Evolutionary conservation across 2,797 vertebrate genomes (phyloP), one percentile per base, ranked within the genome.

Genomic region (Rhadinocentrus ornatus): DNA sequence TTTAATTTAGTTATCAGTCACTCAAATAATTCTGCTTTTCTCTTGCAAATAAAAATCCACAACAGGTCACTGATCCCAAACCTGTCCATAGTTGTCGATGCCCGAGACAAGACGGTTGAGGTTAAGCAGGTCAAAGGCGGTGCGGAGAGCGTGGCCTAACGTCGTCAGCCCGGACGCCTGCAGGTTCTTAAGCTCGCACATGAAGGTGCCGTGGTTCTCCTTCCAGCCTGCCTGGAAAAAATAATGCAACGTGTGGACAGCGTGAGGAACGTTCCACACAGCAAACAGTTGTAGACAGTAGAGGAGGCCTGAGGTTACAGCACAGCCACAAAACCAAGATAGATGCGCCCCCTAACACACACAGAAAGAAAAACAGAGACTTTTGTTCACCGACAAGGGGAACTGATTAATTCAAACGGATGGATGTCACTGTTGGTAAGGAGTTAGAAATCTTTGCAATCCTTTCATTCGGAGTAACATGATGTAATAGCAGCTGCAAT

Each of bases 21-120:
- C 32, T 20, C 5, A 13, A 10, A 20, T 35, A 3, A 32, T 3
- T 35, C 15, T 48, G n/a, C 39, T 50, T 48, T n/a, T 12, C 15
- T 26, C n/a, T 18, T 57, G 12, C 29, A 8, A n/a, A 34, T 26
- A 27, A 54, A 62, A 67, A 37, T 50, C 7, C 22, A 37, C 10
- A 2, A 37, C 2, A 29, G 20, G 16, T 16, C 24, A 39, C 9
- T 13, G 10, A 58, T 60, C n/a, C 15, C 63, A 27, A 29, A 99
- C 98, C 97, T 99, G 98, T 85, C 98, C 98, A 71, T 99, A 99
- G 92, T 99, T 99, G 95, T 99, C 98, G 67, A 99, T 99, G 93
- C 97, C 98, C 85, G 98, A 99, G 84, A 98, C 97, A 48, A 99
- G 95, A 91, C 98, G 96, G 93, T 99, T 99, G 91, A 99, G 96